Conservation (phyloP, 2,888 invertebrate species). For the Caenorhabditis panamensis region DNA sequence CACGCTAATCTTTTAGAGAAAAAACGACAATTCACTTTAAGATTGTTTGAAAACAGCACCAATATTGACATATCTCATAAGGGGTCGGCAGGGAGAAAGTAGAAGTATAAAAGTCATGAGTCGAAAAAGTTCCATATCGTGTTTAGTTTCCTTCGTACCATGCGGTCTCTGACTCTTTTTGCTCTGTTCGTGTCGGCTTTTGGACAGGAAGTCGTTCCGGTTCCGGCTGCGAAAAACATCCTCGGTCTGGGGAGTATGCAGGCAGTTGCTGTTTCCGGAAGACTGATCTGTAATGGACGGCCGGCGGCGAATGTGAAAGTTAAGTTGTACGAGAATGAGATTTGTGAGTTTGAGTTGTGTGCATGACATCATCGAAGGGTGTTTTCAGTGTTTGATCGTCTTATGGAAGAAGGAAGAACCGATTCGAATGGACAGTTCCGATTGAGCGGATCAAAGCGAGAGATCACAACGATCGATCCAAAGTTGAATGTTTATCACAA, state of each 20-base stretch:
- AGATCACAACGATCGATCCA: slow-evolving; percentile 69
- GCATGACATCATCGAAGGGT: neutral
- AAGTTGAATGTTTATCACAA: slow-evolving; percentile 72
- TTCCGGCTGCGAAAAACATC: slow-evolving; percentile 23
- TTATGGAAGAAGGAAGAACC: slow-evolving; percentile 56
- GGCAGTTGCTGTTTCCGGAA: slow-evolving; percentile 68
- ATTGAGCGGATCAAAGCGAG: slow-evolving; percentile 63
- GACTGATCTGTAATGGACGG: slow-evolving; percentile 67
- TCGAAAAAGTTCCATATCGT: neutral
- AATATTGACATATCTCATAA: slow-evolving; percentile 47
- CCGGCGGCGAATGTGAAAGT: slow-evolving; percentile 63
- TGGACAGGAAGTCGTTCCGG: neutral
- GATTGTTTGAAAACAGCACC: slow-evolving; percentile 21
- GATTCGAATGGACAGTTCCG: slow-evolving; percentile 67
- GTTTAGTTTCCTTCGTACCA: neutral
- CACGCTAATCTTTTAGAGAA: slow-evolving; percentile 22
- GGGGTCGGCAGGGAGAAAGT: no score
- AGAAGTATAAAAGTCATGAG: slow-evolving; percentile 16
- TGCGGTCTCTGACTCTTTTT: slow-evolving; percentile 5
- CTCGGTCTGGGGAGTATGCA: slow-evolving; percentile 66
- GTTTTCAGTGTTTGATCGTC: slow-evolving; percentile 65
- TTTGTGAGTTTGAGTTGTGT: slow-evolving; percentile 20
- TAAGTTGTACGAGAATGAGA: slow-evolving; percentile 69
- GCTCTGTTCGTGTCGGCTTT: neutral
- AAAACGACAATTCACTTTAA: slow-evolving; percentile 20